Conservation (phyloP, 2,113 vertebrate species). For the Paedocypris sp. region DNA sequence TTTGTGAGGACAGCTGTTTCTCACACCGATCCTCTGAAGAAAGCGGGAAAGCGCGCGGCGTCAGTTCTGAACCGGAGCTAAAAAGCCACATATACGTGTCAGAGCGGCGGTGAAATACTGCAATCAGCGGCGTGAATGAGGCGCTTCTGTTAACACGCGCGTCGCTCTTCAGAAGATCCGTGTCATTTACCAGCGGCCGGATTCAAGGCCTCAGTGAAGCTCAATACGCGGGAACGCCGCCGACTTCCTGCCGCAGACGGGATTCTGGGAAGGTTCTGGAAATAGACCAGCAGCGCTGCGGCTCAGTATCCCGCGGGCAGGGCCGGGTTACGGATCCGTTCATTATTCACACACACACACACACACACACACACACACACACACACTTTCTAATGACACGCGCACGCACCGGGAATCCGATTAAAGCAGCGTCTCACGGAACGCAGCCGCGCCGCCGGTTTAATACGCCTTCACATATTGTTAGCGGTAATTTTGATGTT, state of each 20-base stretch:
- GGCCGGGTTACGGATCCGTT: neutral
- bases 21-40: too few relatives aligned
- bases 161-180: constrained; percentile 3
- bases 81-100: neutral
- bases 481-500: constrained; percentile 83
- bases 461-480: constrained; percentile 70
- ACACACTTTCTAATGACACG: constrained; percentile 38
- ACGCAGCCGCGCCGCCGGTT: constrained; percentile 63
- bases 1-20: too few relatives aligned
- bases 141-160: neutral
- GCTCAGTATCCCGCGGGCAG: neutral
- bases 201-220: neutral
- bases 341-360: constrained; percentile 9
- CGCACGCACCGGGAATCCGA: constrained; percentile 50
- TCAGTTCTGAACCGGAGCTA: neutral
- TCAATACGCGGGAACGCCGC: neutral
- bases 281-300: constrained; percentile 1
- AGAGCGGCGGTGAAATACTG: neutral
- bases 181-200: neutral
- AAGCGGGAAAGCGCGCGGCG: too few relatives aligned
- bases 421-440: constrained; percentile 58
- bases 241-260: neutral
- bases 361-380: too few relatives aligned
- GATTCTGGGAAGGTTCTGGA: neutral
- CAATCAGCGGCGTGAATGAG: neutral